A percentile compares a stretch with the other conserved stretches of the same genome.
phyloP scores from a whole-genome alignment of 2,113 vertebrate species.

The Laterallus jamaicensis region DNA sequence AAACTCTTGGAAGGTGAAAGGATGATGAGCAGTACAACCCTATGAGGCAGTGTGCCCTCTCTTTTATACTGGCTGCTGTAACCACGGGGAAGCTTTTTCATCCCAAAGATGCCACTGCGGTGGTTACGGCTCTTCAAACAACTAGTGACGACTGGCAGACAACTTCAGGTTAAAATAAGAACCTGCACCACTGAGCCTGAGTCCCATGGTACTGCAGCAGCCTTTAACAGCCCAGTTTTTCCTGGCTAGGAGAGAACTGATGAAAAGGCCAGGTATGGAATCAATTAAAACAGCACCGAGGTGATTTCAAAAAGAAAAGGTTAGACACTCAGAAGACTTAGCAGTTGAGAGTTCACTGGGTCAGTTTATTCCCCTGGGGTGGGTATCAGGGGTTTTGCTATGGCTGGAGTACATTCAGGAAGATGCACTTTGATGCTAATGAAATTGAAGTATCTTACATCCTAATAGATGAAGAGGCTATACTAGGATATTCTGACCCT shows the following conservation, averaged over 20 bases:
- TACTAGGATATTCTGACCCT: not conserved
- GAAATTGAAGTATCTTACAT: not conserved
- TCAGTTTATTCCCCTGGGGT: not conserved
- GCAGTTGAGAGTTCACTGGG: conserved; percentile 41
- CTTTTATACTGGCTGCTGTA: not conserved
- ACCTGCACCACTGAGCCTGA: conserved; percentile 34
- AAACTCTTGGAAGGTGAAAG: conserved; percentile 6
- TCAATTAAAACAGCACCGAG: conserved; percentile 52
- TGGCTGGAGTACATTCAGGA: not conserved
- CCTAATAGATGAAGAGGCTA: not conserved
- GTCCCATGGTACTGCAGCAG: conserved; percentile 44
- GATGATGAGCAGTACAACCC: not conserved
- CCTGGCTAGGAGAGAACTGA: conserved; percentile 13
- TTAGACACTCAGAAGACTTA: conserved; percentile 9
- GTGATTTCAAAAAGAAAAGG: conserved; percentile 53
- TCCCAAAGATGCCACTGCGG: not conserved
- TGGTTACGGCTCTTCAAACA: not conserved
- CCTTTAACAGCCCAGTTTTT: conserved; percentile 43
- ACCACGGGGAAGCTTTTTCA: conserved; percentile 13
- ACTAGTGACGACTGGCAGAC: not conserved
- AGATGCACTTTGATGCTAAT: not conserved
- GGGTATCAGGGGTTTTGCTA: conserved; percentile 16
- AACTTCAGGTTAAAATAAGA: conserved; percentile 52
- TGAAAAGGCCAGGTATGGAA: conserved; percentile 54
- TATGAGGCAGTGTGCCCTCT: not conserved